Base-by-base conservation (phyloP, 1,140 invertebrate genomes). In the Scaptomyza hsui region DNA sequence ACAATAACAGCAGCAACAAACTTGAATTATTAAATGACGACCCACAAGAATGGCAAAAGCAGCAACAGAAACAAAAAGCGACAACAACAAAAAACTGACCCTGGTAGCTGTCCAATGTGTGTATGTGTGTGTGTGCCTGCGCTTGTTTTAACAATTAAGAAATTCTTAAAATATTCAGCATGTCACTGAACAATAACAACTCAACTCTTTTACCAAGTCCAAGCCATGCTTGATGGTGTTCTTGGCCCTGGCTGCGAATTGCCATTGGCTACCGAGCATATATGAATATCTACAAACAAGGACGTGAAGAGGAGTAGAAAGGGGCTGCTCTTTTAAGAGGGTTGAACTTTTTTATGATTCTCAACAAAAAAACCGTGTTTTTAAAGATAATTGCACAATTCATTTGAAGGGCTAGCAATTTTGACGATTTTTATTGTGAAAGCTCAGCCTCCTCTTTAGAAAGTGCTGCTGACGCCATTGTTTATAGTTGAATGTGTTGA, bases 1-100 rank as follows among this genome's bases (percentile, higher is more conserved):
- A 65, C 47, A 59, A 72, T 15, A 69, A 57, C 62, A 62, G 55
- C 18, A 48, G 32, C 56, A 72, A 56, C 41, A 42, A 72, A 63
- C 56, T 68, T 78, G 56, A 88, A 88, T 88, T 88, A 82, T 88
- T 88, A 78, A 82, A 75, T 75, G 68, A 64, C 48, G 65, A 71
- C 72, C 65, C 61, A 60, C 62, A 78, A 68, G 52, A 74, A 71
- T 75, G 65, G 60, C 52, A 60, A 63, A 44, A 59, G 53, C 10
- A 57, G 60, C 52, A 60, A 63, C 51, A 59, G 53, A n/a, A 57
- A 16, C 26, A 18, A 29, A 32, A 19, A 15, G 12, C 55, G 52
- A 19, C 29, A 45, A 41, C 35, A 52, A 51, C 53, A 35, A 53
- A 53, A 37, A 18, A 45, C 26, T 52, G 65, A 70, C 59, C 53